Conservation (phyloP, 2,888 invertebrate species). For the Andrena minutula region DNA sequence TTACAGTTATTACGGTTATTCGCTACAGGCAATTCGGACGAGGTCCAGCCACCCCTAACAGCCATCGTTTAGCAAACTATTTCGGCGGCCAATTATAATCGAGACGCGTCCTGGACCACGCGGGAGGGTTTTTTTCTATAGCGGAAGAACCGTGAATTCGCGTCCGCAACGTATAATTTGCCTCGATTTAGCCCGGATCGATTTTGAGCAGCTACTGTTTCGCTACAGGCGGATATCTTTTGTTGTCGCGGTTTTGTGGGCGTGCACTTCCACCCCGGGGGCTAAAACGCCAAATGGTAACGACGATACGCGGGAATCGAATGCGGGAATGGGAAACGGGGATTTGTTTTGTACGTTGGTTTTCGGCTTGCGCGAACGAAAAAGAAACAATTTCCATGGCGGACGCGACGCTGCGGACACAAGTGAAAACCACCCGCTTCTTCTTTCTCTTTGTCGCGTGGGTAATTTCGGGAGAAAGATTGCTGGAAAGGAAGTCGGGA, state of each 20-base stretch:
- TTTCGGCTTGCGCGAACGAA: constrained; percentile 52
- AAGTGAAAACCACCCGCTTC: constrained; percentile 49
- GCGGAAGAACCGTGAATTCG: constrained; percentile 76
- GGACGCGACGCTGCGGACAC: constrained; percentile 52
- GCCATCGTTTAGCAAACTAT: constrained; percentile 22
- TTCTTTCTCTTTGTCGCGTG: constrained; percentile 63
- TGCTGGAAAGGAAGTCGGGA: constrained; percentile 57
- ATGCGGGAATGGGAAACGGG: constrained; percentile 72
- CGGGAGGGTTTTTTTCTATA: constrained; percentile 50
- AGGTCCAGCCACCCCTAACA: constrained; percentile 27
- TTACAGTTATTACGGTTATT: constrained; percentile 15
- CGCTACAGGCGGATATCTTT: constrained; percentile 84
- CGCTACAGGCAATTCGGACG: constrained; percentile 11
- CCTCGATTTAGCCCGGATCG: constrained; percentile 80
- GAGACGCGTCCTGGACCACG: constrained; percentile 39
- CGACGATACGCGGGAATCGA: constrained; percentile 75
- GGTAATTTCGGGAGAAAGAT: constrained; percentile 44
- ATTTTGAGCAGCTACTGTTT: constrained; percentile 83
- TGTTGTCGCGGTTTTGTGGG: constrained; percentile 82
- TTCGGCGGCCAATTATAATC: constrained; percentile 54
- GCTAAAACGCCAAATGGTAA: constrained; percentile 83
- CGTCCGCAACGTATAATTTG: constrained; percentile 83
- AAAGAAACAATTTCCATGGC: constrained; percentile 67
- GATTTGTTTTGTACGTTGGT: constrained; percentile 72
- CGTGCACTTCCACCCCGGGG: constrained; percentile 81